A percentile compares a stretch with the other conserved stretches of the same genome.
Evolutionary conservation across 2,113 vertebrate species (phyloP).

Genomic region (Alligator mississippiensis): DNA sequence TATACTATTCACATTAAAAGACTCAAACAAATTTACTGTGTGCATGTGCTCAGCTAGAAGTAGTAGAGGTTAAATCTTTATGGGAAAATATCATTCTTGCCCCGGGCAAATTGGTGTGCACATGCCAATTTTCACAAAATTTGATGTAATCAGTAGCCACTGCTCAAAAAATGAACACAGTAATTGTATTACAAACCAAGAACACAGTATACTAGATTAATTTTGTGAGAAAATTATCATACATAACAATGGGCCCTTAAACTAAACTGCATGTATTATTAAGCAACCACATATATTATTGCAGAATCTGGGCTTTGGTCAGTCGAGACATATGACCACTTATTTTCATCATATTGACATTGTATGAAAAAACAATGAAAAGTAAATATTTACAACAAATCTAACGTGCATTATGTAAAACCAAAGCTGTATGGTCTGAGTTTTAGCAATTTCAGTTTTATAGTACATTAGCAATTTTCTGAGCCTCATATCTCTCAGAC

Average conservation of each 20-base stretch:
- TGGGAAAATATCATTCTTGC: background rate
- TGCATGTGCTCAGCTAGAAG: background rate
- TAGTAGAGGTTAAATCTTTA: background rate
- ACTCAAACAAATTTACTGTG: background rate
- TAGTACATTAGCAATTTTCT: background rate
- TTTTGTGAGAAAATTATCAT: background rate
- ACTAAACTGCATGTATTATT: background rate
- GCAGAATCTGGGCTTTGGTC: background rate
- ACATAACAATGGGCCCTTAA: accelerated
- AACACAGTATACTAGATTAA: background rate
- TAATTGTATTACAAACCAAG: background rate
- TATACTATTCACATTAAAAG: background rate
- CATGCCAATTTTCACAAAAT: background rate
- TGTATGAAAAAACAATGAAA: background rate
- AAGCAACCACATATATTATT: background rate
- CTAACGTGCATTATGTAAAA: background rate
- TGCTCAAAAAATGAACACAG: background rate
- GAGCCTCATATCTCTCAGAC: background rate
- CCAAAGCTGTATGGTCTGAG: accelerated
- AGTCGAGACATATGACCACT: background rate
- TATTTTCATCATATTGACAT: background rate
- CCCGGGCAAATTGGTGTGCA: too few species aligned
- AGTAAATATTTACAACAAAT: background rate
- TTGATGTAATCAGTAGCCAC: background rate
- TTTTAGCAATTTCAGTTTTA: background rate